These are phyloP conservation scores for Lophius americanus DNA, from an alignment of 2,797 vertebrate genomes.

Conservation along the genomic window DNA sequence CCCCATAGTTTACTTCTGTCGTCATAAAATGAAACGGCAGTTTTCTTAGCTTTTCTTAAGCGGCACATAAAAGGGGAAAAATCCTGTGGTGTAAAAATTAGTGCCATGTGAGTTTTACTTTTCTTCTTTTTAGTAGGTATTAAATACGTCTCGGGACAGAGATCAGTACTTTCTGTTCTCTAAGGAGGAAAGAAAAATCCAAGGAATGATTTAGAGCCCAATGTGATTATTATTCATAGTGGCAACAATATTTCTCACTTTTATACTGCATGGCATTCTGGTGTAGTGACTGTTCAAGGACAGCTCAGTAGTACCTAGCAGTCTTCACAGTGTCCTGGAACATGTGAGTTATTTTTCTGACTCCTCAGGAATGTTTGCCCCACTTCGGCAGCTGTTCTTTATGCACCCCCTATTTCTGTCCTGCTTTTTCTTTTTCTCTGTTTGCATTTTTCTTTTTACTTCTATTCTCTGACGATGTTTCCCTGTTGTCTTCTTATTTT, in stretches of 20 bases:
- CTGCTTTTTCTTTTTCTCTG: conserved; percentile 30
- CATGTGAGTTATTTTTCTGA: conserved; percentile 64
- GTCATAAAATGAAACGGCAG: too few relatives aligned
- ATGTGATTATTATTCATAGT: conserved; percentile 33
- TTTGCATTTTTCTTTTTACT: conserved; percentile 34
- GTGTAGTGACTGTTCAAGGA: conserved; percentile 45
- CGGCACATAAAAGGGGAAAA: neutral
- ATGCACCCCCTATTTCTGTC: conserved; percentile 64
- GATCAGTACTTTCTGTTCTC: conserved; percentile 30
- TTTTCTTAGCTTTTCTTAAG: conserved; percentile 1
- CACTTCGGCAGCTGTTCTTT: conserved; percentile 64
- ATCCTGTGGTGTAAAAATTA: neutral
- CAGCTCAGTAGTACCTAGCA: conserved; percentile 25
- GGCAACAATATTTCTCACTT: conserved; percentile 51
- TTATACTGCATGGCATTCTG: conserved; percentile 45
- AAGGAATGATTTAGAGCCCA: neutral
- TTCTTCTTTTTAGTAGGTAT: conserved; percentile 17
- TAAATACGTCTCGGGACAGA: conserved; percentile 23
- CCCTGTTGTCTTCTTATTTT: conserved; percentile 33
- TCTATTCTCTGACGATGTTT: conserved; percentile 46
- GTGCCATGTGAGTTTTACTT: conserved; percentile 17
- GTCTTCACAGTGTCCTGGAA: conserved; percentile 45
- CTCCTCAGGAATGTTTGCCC: conserved; percentile 75
- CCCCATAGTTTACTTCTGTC: too few relatives aligned
- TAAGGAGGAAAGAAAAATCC: neutral